Percentiles rank a stretch among this genome's conserved stretches.
Conservation (phyloP, 2,888 invertebrate genomes). For the Chouioia cunea region DNA sequence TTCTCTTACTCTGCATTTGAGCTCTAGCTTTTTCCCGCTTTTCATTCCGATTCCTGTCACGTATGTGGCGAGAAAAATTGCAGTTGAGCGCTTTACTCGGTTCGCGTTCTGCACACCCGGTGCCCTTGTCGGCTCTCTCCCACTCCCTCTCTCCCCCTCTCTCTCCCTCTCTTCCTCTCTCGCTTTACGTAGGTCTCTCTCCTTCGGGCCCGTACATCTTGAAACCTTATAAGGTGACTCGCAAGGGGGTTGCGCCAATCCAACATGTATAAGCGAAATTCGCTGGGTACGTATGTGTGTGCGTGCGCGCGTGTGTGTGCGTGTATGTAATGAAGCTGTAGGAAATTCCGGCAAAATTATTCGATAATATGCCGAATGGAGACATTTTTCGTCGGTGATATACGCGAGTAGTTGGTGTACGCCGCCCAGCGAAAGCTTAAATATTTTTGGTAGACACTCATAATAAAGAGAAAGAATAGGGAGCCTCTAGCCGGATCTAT, state of each 20-base stretch:
- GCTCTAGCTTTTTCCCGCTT: slow-evolving; percentile 44
- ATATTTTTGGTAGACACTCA: slow-evolving; percentile 10
- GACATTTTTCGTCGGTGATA: slow-evolving; percentile 40
- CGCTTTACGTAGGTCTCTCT: slow-evolving; percentile 39
- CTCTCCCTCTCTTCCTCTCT: slow-evolving; percentile 46
- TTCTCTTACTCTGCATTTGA: slow-evolving; percentile 7
- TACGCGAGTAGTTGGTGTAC: not conserved
- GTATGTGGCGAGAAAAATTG: slow-evolving; percentile 69
- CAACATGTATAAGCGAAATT: slow-evolving; percentile 47
- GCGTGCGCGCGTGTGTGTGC: not conserved
- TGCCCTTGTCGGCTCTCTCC: slow-evolving; percentile 47
- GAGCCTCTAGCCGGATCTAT: too few species aligned
- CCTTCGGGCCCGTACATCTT: slow-evolving; percentile 51
- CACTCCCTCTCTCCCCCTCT: slow-evolving; percentile 31
- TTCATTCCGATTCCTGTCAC: slow-evolving; percentile 67
- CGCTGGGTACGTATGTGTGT: slow-evolving; percentile 11
- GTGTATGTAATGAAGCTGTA: slow-evolving; percentile 23
- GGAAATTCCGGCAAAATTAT: slow-evolving; percentile 34
- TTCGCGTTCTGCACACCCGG: slow-evolving; percentile 67
- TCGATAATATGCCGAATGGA: slow-evolving; percentile 42
- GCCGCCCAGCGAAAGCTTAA: slow-evolving; percentile 16
- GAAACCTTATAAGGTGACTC: slow-evolving; percentile 47
- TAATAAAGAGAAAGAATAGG: not conserved
- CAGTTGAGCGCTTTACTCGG: slow-evolving; percentile 68
- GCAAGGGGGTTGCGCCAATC: slow-evolving; percentile 46